Conservation (phyloP, 2,113 vertebrate species). For the Clinocottus analis region DNA sequence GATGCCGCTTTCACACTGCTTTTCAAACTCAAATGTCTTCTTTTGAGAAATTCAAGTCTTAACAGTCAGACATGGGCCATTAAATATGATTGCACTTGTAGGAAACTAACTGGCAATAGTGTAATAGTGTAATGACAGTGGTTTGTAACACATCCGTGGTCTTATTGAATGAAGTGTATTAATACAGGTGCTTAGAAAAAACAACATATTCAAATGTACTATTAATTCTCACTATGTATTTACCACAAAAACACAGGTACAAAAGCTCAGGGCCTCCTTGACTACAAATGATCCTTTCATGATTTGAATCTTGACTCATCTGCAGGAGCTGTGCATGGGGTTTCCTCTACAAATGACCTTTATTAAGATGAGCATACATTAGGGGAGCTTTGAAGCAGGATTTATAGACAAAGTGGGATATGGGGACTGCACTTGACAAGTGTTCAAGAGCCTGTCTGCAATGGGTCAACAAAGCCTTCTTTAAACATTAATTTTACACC, state of each 20-base stretch:
- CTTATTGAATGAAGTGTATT: neutral
- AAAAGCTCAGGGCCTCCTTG: neutral
- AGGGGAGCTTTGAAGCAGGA: neutral
- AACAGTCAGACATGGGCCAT: too few relatives aligned
- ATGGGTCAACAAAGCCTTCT: neutral
- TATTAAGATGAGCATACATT: neutral
- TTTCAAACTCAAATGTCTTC: neutral
- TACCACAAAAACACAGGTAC: neutral
- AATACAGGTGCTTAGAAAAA: neutral
- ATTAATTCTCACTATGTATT: neutral
- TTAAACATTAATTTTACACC: neutral
- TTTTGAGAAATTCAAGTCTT: too few relatives aligned
- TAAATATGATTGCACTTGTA: neutral
- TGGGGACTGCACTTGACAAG: neutral
- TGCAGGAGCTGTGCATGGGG: neutral
- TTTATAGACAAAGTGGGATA: neutral
- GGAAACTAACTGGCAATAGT: neutral
- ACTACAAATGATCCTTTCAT: neutral
- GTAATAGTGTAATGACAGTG: neutral
- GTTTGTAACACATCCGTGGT: neutral
- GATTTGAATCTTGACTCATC: neutral
- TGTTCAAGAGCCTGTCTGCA: neutral
- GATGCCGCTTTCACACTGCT: neutral
- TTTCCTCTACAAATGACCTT: neutral
- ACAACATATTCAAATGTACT: neutral